phyloP scores from a whole-genome alignment of 2,797 vertebrate genomes.

The Alfaro cultratus region DNA sequence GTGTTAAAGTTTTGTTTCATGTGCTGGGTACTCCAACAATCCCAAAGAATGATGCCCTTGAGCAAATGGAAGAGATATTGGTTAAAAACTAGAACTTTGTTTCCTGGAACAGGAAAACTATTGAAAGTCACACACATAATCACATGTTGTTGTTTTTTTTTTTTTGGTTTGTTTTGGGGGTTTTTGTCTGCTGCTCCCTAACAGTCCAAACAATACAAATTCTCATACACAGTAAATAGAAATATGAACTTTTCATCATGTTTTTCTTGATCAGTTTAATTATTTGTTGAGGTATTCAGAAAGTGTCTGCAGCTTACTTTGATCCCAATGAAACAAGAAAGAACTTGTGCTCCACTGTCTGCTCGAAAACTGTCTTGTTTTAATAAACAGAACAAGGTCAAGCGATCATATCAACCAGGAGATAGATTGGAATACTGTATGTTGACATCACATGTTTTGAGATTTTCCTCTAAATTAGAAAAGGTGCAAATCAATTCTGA shows the following conservation, averaged over 20 bases:
- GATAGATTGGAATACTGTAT: neutral
- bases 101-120: constrained; percentile 75
- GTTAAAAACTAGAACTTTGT: constrained; percentile 37
- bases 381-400: neutral
- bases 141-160: neutral
- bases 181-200: neutral
- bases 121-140: constrained; percentile 50
- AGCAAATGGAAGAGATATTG: constrained; percentile 11
- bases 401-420: neutral
- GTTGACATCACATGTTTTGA: neutral
- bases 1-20: constrained; percentile 1
- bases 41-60: neutral
- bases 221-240: neutral
- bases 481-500: neutral
- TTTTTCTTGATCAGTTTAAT: neutral
- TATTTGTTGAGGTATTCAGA: neutral
- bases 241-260: neutral
- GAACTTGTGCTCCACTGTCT: neutral
- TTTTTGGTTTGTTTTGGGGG: too few relatives aligned
- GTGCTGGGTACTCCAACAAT: neutral
- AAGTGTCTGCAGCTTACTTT: neutral
- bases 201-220: neutral
- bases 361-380: neutral
- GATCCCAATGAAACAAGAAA: neutral
- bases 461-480: neutral